Evolutionary conservation across 1,140 invertebrate species (phyloP), one percentile per base, ranked within the genome.

Genomic region (Antheraea mylitta): DNA sequence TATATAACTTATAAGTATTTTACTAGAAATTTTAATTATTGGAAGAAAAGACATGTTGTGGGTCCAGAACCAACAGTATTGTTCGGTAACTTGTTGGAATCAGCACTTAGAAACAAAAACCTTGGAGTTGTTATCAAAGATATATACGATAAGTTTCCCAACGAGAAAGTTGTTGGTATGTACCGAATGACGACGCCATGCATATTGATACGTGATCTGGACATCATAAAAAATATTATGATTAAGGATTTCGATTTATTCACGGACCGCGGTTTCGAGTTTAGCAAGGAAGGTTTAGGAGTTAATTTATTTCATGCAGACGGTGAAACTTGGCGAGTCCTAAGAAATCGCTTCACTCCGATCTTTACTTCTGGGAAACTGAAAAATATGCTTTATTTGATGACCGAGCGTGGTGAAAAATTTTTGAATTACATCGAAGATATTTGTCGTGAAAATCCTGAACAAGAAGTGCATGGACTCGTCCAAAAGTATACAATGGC

Each of bases 211-310:
- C 85, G 93, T 11, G 94, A 96, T 76, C 83, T 94, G 19, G 93
- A 94, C 8, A 75, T 96, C 0, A 90, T 95, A 0, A 95, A 94
- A 74, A 79, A 91, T 18, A 91, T 96, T 3, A 68, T 95, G 18
- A 90, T 94, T 3, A 94, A 93, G 74, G 94, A 95, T 73, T 95
- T 94, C 61, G 76, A 88, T 38, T 75, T 87, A 30, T 95, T 95
- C 48, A 71, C 83, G 38, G 92, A 94, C 71, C 92, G 93, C 7
- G 91, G 89, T 0, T 64, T 91, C 0, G 81, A 91, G 68, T n/a
- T n/a, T n/a, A n/a, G n/a, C n/a, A n/a, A n/a, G n/a, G n/a, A n/a
- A n/a, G n/a, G n/a, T n/a, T n/a, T n/a, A n/a, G n/a, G n/a, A n/a
- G n/a, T n/a, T n/a, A n/a, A n/a, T n/a, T n/a, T n/a, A n/a, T n/a